Conservation (phyloP, 1,140 invertebrate species). For the Caenorhabditis remanei region DNA sequence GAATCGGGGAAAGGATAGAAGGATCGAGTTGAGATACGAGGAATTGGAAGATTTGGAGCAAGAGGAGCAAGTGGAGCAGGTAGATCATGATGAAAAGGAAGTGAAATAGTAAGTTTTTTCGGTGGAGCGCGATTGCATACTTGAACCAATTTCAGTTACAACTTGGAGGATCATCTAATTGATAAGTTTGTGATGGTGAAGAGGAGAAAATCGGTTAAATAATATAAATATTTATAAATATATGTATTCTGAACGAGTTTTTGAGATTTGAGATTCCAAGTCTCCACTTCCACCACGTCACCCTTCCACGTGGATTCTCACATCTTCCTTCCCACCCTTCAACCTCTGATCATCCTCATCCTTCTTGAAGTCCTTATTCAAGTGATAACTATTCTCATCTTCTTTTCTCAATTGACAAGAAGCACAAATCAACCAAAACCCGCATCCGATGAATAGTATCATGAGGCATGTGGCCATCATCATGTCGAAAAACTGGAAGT, state of each 20-base stretch:
- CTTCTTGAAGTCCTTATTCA: neutral
- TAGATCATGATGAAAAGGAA: too few relatives aligned
- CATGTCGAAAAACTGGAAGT: slow-evolving; percentile 13
- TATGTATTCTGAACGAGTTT: too few relatives aligned
- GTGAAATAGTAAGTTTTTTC: too few relatives aligned
- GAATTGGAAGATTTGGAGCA: neutral
- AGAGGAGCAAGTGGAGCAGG: too few relatives aligned
- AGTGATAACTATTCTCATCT: neutral
- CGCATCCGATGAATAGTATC: slow-evolving; percentile 5
- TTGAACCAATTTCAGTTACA: neutral
- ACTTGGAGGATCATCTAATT: neutral
- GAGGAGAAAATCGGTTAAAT: neutral
- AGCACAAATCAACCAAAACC: slow-evolving; percentile 26
- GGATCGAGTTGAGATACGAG: neutral
- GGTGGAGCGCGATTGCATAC: too few relatives aligned
- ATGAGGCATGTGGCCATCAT: neutral
- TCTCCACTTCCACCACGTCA: too few relatives aligned
- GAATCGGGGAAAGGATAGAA: neutral
- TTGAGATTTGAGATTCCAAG: too few relatives aligned
- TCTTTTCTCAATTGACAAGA: slow-evolving; percentile 2
- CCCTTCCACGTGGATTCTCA: too few relatives aligned
- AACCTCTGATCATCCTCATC: neutral
- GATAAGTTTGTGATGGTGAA: neutral
- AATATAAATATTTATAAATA: too few relatives aligned
- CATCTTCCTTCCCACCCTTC: too few relatives aligned